Conservation (phyloP, 2,113 vertebrate species). For the Potamarius usumacintae region DNA sequence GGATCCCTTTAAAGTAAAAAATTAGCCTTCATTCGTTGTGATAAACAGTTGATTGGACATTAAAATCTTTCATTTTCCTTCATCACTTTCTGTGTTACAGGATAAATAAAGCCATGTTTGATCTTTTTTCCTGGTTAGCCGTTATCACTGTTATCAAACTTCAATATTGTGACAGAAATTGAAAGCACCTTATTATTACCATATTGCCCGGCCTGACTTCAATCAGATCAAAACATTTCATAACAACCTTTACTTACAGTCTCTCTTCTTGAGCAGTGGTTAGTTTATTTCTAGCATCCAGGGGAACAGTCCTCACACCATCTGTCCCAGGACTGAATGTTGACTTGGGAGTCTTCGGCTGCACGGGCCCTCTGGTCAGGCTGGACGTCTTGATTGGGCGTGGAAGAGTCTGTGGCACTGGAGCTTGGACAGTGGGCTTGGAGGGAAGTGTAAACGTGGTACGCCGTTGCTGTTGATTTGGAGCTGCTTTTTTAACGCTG, state of each 20-base stretch:
- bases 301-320: conserved; percentile 39
- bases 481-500: neutral
- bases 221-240: neutral
- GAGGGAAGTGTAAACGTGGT: conserved; percentile 3
- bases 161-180: neutral
- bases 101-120: neutral
- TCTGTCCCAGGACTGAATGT: conserved; percentile 51
- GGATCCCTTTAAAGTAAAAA: no score
- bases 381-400: conserved; percentile 36
- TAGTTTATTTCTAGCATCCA: conserved; percentile 39
- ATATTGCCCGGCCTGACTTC: neutral
- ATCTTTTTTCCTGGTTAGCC: neutral
- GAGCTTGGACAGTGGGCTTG: neutral
- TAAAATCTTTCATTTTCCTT: neutral
- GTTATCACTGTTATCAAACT: neutral
- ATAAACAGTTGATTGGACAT: neutral
- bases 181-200: neutral
- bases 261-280: conserved; percentile 71
- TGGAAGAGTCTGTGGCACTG: conserved; percentile 48
- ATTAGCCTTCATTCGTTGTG: neutral
- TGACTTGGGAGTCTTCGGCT: conserved; percentile 51
- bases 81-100: neutral
- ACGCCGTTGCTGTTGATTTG: neutral
- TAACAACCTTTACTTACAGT: conserved; percentile 63
- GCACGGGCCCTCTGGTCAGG: neutral